phyloP scores from a whole-genome alignment of 2,797 vertebrate species.

The Gymnoscopelus microlampas region DNA sequence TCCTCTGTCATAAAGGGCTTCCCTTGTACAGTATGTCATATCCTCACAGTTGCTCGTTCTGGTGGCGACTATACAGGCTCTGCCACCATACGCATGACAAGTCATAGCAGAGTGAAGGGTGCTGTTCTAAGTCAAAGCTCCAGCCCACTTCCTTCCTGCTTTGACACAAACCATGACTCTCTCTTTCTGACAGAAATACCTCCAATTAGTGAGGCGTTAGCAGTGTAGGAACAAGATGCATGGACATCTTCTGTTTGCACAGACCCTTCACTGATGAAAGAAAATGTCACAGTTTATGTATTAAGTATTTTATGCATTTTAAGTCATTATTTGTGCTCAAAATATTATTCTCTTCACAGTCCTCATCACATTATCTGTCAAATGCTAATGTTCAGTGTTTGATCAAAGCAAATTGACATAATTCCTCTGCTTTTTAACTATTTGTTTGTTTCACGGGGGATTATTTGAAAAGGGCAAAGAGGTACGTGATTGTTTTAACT shows the following conservation, averaged over 20 bases:
- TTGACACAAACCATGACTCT: too few relatives aligned
- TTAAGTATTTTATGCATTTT: background rate
- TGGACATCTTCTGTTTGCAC: background rate
- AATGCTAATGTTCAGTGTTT: background rate
- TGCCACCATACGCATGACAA: constrained; percentile 17
- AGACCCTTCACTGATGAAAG: background rate
- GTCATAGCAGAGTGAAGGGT: background rate
- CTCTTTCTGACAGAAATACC: too few relatives aligned
- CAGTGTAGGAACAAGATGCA: too few relatives aligned
- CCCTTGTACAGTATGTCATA: background rate
- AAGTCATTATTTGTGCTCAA: background rate
- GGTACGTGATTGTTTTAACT: constrained; percentile 89
- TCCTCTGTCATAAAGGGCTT: constrained; percentile 1
- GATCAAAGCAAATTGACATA: constrained; percentile 80
- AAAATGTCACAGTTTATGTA: too few relatives aligned
- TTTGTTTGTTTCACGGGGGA: constrained; percentile 86
- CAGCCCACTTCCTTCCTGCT: background rate
- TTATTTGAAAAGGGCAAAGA: constrained; percentile 97
- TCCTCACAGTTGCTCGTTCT: constrained; percentile 14
- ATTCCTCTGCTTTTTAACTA: constrained; percentile 89
- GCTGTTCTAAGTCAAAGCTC: constrained; percentile 9
- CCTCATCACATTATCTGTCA: constrained; percentile 8
- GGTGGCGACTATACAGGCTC: constrained; percentile 3
- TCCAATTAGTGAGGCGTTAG: too few relatives aligned
- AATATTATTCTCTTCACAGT: constrained; percentile 18